Evolutionary conservation across 1,140 invertebrate species (phyloP).

Genomic region (Oscheius sp.): DNA sequence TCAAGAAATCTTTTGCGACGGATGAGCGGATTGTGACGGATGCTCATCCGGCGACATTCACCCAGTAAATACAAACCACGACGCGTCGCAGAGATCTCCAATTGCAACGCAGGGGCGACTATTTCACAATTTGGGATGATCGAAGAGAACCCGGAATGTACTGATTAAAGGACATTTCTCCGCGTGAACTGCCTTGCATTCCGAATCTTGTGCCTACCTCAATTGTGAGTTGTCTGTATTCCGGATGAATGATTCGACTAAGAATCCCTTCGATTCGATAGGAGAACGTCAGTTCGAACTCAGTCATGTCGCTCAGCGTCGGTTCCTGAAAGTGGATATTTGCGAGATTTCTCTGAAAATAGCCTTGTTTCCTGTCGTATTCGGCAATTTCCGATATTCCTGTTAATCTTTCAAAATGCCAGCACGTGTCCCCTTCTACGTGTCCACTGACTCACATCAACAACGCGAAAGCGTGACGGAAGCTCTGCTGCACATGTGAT

Average conservation of each 20-base stretch:
- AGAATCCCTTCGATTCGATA: slow-evolving; percentile 87
- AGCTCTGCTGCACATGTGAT: no score
- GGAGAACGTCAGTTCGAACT: slow-evolving; percentile 93
- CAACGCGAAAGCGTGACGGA: no score
- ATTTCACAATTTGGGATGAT: background rate
- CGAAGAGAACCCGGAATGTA: background rate
- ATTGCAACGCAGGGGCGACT: background rate
- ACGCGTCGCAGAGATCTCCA: background rate
- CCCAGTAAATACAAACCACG: background rate
- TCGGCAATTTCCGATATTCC: no score
- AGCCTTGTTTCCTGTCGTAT: no score
- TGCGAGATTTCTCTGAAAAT: background rate
- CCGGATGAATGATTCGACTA: slow-evolving; percentile 79
- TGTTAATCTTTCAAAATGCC: no score
- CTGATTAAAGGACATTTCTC: slow-evolving; percentile 6
- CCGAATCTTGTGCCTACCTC: slow-evolving; percentile 68
- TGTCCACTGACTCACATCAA: no score
- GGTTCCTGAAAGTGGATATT: slow-evolving; percentile 71
- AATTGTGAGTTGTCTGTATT: slow-evolving; percentile 88
- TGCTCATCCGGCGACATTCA: no score
- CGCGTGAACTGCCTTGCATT: no score
- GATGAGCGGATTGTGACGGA: background rate
- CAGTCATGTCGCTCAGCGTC: slow-evolving; percentile 89
- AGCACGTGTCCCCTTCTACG: no score
- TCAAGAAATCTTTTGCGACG: background rate